phyloP scores from a whole-genome alignment of 1,140 invertebrate species.

The Cotesia glomerata region DNA sequence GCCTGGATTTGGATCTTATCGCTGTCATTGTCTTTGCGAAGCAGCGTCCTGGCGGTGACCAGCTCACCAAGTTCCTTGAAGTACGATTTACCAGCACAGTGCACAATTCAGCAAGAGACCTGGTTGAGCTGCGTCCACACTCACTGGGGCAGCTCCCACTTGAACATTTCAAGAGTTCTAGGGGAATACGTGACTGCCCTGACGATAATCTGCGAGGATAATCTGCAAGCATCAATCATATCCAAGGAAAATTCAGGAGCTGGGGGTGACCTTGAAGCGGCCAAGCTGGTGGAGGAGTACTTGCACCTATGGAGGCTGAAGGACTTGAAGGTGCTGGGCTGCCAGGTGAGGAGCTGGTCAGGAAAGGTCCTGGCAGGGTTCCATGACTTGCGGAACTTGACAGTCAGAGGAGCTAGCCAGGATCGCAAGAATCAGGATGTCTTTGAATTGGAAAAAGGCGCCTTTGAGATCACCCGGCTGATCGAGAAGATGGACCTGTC shows the following conservation, averaged over 20 bases:
- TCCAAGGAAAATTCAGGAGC: slow-evolving; percentile 43
- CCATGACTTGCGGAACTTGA: slow-evolving; percentile 78
- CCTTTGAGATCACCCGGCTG: slow-evolving; percentile 74
- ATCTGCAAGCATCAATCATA: slow-evolving; percentile 64
- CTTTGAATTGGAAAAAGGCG: slow-evolving; percentile 77
- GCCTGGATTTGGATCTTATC: slow-evolving; percentile 11
- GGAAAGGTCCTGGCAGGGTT: slow-evolving; percentile 76
- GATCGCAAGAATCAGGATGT: slow-evolving; percentile 78
- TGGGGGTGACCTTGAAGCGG: too few relatives aligned
- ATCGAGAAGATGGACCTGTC: slow-evolving; percentile 85
- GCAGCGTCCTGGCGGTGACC: slow-evolving; percentile 57
- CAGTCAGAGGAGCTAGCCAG: slow-evolving; percentile 76
- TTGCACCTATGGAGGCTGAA: slow-evolving; percentile 77
- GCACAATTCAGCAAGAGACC: slow-evolving; percentile 80
- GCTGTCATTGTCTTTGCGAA: slow-evolving; percentile 39
- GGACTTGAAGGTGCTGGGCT: slow-evolving; percentile 81
- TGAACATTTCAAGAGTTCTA: slow-evolving; percentile 86
- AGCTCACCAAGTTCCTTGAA: slow-evolving; percentile 64
- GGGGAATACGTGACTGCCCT: slow-evolving; percentile 82
- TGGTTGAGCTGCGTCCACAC: slow-evolving; percentile 77
- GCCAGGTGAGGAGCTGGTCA: slow-evolving; percentile 77
- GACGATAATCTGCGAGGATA: slow-evolving; percentile 72
- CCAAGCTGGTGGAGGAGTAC: slow-evolving; percentile 70
- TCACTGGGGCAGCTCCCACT: slow-evolving; percentile 75
- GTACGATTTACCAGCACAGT: slow-evolving; percentile 85